phyloP scores from a whole-genome alignment of 2,797 vertebrate species.

The Anableps anableps region DNA sequence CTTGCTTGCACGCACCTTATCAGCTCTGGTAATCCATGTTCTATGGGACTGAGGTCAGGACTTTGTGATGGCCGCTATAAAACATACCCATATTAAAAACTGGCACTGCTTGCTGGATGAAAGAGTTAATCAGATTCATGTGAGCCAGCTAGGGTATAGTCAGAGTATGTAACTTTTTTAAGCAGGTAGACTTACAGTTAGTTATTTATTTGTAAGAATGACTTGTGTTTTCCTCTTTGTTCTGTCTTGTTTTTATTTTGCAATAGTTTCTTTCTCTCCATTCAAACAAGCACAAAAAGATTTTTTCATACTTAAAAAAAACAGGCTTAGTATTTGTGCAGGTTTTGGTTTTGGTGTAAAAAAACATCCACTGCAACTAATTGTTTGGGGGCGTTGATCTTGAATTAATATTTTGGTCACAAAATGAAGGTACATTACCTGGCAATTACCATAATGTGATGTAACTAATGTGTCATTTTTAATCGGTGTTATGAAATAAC shows the following conservation, averaged over 20 bases:
- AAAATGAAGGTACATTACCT: background rate
- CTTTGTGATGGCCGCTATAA: no score
- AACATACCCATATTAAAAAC: background rate
- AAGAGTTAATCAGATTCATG: background rate
- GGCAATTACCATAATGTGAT: background rate
- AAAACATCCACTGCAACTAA: background rate
- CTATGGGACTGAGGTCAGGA: no score
- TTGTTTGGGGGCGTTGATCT: background rate
- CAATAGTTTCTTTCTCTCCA: background rate
- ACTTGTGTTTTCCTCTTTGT: background rate
- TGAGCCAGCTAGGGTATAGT: background rate
- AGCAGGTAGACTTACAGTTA: background rate
- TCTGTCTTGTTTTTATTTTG: background rate
- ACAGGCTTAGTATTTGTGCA: no score
- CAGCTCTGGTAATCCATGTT: no score
- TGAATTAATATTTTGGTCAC: background rate
- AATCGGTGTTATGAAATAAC: background rate
- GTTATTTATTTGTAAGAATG: background rate
- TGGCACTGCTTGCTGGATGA: background rate
- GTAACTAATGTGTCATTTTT: background rate
- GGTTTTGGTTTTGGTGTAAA: background rate
- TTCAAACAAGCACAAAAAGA: background rate
- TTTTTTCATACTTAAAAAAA: no score
- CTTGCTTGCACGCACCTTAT: no score
- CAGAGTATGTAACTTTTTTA: background rate